Base-by-base conservation (phyloP, 2,113 vertebrate species). In the Tetraodon nigroviridis region DNA sequence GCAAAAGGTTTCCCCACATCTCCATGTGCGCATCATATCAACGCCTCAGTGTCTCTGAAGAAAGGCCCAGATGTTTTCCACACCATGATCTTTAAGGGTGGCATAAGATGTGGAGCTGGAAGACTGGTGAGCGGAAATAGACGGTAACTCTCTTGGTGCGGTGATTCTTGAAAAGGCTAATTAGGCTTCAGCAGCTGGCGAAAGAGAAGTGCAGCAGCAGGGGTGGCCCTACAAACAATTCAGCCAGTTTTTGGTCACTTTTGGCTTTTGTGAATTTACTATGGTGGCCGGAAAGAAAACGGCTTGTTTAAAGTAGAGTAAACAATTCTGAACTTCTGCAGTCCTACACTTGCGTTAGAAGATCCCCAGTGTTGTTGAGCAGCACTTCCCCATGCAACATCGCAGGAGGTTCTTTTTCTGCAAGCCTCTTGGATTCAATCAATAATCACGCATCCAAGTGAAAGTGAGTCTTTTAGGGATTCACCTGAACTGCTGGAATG, bases 51-150 rank as follows among this genome's bases (percentile, higher is more conserved):
- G 58, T 71, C 74, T 72, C 44, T 76, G 80, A 85, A 62, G 76
- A 81, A 69, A 78, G 82, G 71, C 76, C 76, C 88, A 89, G 84
- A 87, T 89, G 87, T 86, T 80, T 59, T 13, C 84, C 86, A 87
- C 65, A 86, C 83, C 84, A 77, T 79, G 84, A 81, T 84, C 73
- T 57, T 67, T 67, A 58, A 78, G 75, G 78, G 76, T 75, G 83
- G 84, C 83, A 80, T 85, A 73, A 58, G 14, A 68, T 63, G 79
- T 73, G 69, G 58, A n/a, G 75, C 68, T 64, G 64, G 76, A 72
- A 47, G 74, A 68, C 69, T 58, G 78, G 53, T 19, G 73, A 81
- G 76, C 75, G 80, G 77, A 81, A 75, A 65, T 76, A 81, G 83
- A 75, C 75, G 82, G 79, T 83, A 88, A 89, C 84, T 84, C 64